Percentiles rank a stretch among this genome's conserved stretches.
Evolutionary conservation across 2,113 vertebrate genomes (phyloP).

Genomic region (Empidonax traillii): DNA sequence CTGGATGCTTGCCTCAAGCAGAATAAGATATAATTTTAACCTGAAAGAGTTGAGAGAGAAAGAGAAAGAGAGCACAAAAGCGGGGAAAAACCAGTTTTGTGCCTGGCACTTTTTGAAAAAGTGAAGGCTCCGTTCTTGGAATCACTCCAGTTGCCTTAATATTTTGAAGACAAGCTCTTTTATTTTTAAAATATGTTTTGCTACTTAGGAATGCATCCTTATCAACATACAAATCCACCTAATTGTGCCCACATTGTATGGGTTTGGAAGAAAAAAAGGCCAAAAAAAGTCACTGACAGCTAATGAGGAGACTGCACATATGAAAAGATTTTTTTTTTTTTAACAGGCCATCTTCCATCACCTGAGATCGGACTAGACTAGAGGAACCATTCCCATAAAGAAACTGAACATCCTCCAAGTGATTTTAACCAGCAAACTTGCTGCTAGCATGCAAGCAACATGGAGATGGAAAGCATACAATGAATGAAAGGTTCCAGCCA

Average conservation of each 20-base stretch:
- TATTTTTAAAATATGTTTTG: background rate
- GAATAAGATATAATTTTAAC: background rate
- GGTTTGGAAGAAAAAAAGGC: background rate
- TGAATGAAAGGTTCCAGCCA: background rate
- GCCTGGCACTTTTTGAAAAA: background rate
- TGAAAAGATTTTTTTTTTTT: background rate
- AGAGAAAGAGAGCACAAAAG: no score
- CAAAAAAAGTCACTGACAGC: background rate
- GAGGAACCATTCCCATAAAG: background rate
- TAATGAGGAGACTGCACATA: background rate
- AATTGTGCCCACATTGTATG: accelerated
- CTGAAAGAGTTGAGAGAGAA: background rate
- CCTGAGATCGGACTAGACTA: background rate
- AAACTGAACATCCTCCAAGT: background rate
- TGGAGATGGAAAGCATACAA: background rate
- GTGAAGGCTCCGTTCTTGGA: background rate
- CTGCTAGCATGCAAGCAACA: background rate
- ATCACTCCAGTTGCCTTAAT: background rate
- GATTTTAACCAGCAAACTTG: background rate
- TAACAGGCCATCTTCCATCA: background rate
- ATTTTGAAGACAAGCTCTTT: background rate
- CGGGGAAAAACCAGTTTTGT: background rate
- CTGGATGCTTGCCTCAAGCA: background rate
- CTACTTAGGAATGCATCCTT: background rate
- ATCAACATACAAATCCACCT: background rate